Evolutionary conservation across 2,888 invertebrate species (phyloP).

Genomic region (Pinctada fucata): DNA sequence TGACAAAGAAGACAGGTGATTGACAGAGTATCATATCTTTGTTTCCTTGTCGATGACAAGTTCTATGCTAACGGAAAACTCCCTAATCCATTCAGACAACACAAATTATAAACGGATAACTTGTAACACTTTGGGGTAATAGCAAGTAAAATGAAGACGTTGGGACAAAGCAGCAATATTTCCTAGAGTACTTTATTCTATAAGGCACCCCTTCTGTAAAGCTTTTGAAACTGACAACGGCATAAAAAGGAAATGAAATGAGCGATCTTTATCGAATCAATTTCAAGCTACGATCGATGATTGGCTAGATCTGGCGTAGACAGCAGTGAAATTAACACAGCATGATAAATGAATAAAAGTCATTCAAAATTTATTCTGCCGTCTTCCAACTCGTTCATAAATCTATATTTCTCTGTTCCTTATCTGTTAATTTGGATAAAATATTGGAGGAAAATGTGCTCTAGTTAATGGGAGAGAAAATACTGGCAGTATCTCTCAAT

Average conservation of each 20-base stretch:
- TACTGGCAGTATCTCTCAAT: not conserved
- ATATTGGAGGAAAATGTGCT: constrained; percentile 12
- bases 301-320: constrained; percentile 18
- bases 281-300: constrained; percentile 26
- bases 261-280: constrained; percentile 37
- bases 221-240: constrained; percentile 11
- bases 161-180: constrained; percentile 5
- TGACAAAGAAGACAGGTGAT: no score
- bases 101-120: no score
- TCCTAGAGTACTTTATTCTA: not conserved
- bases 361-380: constrained; percentile 32
- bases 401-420: constrained; percentile 18
- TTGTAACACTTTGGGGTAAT: no score
- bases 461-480: constrained; percentile 13
- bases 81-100: no score
- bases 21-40: no score
- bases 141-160: not conserved
- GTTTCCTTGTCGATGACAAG: no score
- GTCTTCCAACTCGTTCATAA: constrained; percentile 7
- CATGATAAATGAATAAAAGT: constrained; percentile 30
- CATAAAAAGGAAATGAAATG: constrained; percentile 21
- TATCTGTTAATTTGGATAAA: constrained; percentile 10
- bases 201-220: not conserved
- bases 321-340: constrained; percentile 23
- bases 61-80: no score